Evolutionary conservation across 1,140 invertebrate species (phyloP), one percentile per base, ranked within the genome.

Genomic region (Megalonaias nervosa): DNA sequence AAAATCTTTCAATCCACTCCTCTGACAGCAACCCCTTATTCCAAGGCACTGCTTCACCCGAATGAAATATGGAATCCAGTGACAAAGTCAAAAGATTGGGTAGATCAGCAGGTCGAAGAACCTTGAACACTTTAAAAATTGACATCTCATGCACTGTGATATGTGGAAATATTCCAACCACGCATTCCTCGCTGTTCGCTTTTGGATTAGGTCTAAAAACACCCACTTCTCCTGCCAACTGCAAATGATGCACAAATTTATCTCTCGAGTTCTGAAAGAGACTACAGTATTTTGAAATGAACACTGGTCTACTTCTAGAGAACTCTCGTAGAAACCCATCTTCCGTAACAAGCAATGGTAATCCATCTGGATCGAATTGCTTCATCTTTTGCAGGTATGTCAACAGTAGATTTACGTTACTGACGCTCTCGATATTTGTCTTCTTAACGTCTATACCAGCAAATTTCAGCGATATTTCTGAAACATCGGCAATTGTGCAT

Each of bases 401-500:
- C 59, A 68, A 16, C 26, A 67, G 23, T 23, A 38, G 17, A 23
- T 61, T 13, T 48, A 77, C 21, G 17, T 72, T 81, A 13, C 17
- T 13, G 56, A 55, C 16, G 48, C 56, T 66, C 31, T 23, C 48
- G 17, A 57, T 74, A n/a, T 38, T 71, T 23, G 79, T 74, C 17
- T 69, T 17, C 9, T 58, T 17, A 21, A 80, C 48, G 38, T 26
- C 1, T 26, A 14, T n/a, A 4, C 65, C 69, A 14, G 74, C 5
- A 48, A 48, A 0, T 48, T 48, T 48, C 38, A 48, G 38, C 38
- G 38, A 48, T 48, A 11, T 48, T 0, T 4, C 11, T 48, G 38
- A 48, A 48, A 48, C 38, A 48, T 48, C 11, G 16, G 71, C 71
- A 23, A 77, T 56, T 15, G 60, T 60, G 65, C 79, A 81, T 68